A percentile compares a stretch with the other conserved stretches of the same genome.
Evolutionary conservation across 2,888 invertebrate genomes (phyloP).

Genomic region (Micropterix aruncella): DNA sequence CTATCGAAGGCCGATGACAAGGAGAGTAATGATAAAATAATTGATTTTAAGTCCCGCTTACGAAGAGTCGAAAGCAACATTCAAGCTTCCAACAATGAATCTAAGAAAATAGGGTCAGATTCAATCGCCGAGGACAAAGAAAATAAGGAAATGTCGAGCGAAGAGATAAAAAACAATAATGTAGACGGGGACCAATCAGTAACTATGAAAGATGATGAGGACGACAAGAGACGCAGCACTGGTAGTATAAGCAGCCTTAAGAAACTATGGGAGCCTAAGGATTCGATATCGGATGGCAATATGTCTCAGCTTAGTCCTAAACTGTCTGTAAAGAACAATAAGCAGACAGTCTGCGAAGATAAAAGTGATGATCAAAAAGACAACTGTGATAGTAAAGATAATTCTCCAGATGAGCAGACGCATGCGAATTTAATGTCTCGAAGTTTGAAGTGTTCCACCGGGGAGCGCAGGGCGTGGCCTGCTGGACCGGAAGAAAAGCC

Average conservation of each 20-base stretch:
- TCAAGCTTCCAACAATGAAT: constrained; percentile 22
- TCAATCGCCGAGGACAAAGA: constrained; percentile 24
- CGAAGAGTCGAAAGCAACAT: constrained; percentile 56
- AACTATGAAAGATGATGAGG: constrained; percentile 45
- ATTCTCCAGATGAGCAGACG: constrained; percentile 21
- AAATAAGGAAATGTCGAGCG: constrained; percentile 12
- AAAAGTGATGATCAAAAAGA: constrained; percentile 14
- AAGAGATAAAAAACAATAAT: constrained; percentile 15
- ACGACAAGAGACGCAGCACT: constrained; percentile 80
- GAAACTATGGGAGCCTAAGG: constrained; percentile 83
- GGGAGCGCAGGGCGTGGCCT: constrained; percentile 33
- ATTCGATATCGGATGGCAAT: constrained; percentile 24
- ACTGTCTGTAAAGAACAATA: constrained; percentile 34
- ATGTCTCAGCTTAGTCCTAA: constrained; percentile 52
- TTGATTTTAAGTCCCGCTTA: constrained; percentile 72
- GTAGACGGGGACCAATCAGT: constrained; percentile 34
- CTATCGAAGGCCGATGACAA: constrained; percentile 40
- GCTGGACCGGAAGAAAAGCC: constrained; percentile 43
- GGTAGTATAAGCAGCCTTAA: constrained; percentile 88
- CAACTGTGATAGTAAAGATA: constrained; percentile 19
- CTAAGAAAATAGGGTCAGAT: constrained; percentile 18
- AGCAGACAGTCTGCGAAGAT: constrained; percentile 13
- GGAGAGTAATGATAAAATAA: constrained; percentile 44
- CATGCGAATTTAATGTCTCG: constrained; percentile 6
- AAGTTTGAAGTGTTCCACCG: constrained; percentile 13